Evolutionary conservation across 1,140 invertebrate genomes (phyloP).

Genomic region (Nasonia longicornis): DNA sequence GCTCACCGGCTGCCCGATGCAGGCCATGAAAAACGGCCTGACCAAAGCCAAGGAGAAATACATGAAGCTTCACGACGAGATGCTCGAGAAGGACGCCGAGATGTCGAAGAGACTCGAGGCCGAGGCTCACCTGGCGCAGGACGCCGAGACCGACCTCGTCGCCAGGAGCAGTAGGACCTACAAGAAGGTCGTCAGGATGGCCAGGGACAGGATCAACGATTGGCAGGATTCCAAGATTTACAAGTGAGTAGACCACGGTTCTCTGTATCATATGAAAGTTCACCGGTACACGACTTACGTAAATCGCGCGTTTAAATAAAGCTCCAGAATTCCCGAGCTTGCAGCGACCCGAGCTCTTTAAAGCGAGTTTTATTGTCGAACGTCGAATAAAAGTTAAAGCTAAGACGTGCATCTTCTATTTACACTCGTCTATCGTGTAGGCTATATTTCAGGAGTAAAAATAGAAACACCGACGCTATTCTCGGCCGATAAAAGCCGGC

Average conservation of each 20-base stretch:
- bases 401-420: not conserved
- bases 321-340: not conserved
- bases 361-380: too few species aligned
- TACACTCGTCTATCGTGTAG: not conserved
- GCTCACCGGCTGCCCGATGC: constrained; percentile 27
- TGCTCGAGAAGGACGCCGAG: constrained; percentile 49
- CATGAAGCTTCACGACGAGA: constrained; percentile 58
- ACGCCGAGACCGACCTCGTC: constrained; percentile 50
- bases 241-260: constrained; percentile 53
- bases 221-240: constrained; percentile 54
- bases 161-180: constrained; percentile 53
- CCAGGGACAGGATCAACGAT: constrained; percentile 48
- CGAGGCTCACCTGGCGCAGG: constrained; percentile 2
- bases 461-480: not conserved
- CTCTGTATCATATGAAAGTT: not conserved
- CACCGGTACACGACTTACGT: not conserved
- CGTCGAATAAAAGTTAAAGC: too few species aligned
- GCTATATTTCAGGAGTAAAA: not conserved
- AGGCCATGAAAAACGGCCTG: constrained; percentile 43
- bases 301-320: not conserved
- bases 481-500: not conserved
- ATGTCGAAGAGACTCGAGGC: constrained; percentile 37
- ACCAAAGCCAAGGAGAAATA: constrained; percentile 60
- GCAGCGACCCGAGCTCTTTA: too few species aligned
- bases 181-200: constrained; percentile 48